These are phyloP conservation scores for Dorcus hopei DNA, from an alignment of 2,888 invertebrate species.

Conservation along the genomic window DNA sequence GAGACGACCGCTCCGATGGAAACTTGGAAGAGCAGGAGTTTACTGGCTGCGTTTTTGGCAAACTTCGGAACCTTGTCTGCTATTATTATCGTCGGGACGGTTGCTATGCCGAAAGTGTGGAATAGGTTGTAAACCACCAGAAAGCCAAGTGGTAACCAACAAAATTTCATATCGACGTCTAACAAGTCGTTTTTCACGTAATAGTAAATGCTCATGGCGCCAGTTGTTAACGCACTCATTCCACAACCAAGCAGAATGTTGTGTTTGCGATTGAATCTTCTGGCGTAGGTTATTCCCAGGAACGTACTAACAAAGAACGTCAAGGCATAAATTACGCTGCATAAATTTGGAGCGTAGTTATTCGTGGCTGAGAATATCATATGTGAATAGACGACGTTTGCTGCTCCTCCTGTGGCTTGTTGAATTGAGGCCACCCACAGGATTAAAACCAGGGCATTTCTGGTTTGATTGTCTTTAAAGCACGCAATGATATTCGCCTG, in stretches of 20 bases:
- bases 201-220: conserved; percentile 18
- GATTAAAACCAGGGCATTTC: no score
- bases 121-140: conserved; percentile 22
- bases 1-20: conserved; percentile 23
- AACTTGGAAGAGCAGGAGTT: conserved; percentile 20
- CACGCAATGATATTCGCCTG: no score
- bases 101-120: conserved; percentile 22
- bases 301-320: conserved; percentile 15
- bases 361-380: conserved; percentile 1
- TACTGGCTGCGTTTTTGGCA: conserved; percentile 12
- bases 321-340: conserved; percentile 20
- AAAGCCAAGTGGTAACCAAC: conserved; percentile 21
- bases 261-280: conserved; percentile 14
- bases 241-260: conserved; percentile 13
- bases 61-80: conserved; percentile 18
- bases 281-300: conserved; percentile 14
- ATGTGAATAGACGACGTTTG: no score
- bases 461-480: no score
- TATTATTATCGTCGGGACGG: conserved; percentile 17
- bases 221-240: conserved; percentile 5
- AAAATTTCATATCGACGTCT: conserved; percentile 14
- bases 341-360: conserved; percentile 20
- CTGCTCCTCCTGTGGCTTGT: no score
- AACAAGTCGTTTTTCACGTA: conserved; percentile 14
- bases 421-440: no score